Base-by-base conservation (phyloP, 2,113 vertebrate genomes). In the Forbesichthys agassizii region DNA sequence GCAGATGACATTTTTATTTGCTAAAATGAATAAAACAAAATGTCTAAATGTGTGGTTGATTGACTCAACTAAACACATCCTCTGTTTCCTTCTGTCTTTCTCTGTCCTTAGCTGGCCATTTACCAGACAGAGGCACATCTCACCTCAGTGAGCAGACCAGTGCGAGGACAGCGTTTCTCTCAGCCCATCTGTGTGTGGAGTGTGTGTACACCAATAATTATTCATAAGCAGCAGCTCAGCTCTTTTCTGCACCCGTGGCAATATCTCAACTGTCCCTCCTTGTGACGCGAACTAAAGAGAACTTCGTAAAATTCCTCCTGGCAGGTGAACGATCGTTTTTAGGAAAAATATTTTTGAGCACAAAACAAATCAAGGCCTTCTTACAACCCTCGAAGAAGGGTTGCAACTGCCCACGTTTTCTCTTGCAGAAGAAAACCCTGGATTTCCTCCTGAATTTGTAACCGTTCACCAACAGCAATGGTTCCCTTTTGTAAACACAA, bases 151-250 rank as follows among this genome's bases (percentile, higher is more conserved):
- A 80, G 57, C 65, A 72, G 67, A 86, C 58, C 42, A 71, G 69
- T 53, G 55, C n/a, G 55, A 85, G 73, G 66, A 60, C 68, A 74
- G 61, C 51, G 54, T 62, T 49, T 68, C 74, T 85, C 76, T 79
- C 80, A 11, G 70, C 76, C 88, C 91, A 90, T 92, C 90, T 92
- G 91, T 80, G 27, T 60, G 57, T 33, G 65, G 71, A 69, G 16
- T 64, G 58, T 54, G 47, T 16, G 16, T 7, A 47, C 48, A 86
- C 89, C 90, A 89, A 86, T 66, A 66, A 76, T 74, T 78, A 87
- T 88, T 88, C 83, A 73, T 84, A 85, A 90, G 77, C 64, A 72
- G 56, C 59, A 46, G 77, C 61, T 76, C 68, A 27, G 11, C 13
- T 9, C 20, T 61, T 78, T 57, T 81, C 68, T 61, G 64, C 5